Evolutionary conservation across 1,140 invertebrate genomes (phyloP).

Genomic region (Brachionus rotundiformis): DNA sequence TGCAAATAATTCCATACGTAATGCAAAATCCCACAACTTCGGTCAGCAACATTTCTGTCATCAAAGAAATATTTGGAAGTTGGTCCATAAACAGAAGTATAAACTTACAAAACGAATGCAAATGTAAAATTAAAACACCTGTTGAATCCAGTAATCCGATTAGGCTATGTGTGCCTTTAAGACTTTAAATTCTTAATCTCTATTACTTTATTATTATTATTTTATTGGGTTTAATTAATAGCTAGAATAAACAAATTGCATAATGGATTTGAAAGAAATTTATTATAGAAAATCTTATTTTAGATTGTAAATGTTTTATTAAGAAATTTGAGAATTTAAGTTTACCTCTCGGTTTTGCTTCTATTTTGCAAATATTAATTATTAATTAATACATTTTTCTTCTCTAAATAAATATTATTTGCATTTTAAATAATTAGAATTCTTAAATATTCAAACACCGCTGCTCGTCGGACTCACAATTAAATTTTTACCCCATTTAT

Average conservation of each 20-base stretch:
- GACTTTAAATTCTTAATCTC: background rate
- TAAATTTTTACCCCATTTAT: background rate
- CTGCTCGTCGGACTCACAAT: background rate
- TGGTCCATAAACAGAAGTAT: background rate
- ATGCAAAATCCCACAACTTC: background rate
- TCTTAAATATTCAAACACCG: conserved; percentile 42
- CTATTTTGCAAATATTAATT: conserved; percentile 2
- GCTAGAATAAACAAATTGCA: conserved; percentile 7
- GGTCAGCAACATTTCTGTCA: background rate
- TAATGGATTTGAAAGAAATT: conserved; percentile 7
- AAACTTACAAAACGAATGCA: background rate
- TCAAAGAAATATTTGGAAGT: conserved; percentile 2
- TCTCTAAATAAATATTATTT: conserved; percentile 42
- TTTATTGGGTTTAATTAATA: conserved; percentile 33
- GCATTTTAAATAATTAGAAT: conserved; percentile 32
- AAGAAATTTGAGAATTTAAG: conserved; percentile 24
- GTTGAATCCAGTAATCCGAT: background rate
- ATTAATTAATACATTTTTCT: conserved; percentile 30
- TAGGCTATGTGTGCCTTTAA: background rate
- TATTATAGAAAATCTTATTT: background rate
- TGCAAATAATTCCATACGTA: background rate
- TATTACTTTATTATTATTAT: background rate
- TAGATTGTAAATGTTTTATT: conserved; percentile 8
- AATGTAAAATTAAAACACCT: background rate
- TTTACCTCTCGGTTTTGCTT: background rate